Conservation (phyloP, 2,113 vertebrate genomes). For the Dromaius novaehollandiae region DNA sequence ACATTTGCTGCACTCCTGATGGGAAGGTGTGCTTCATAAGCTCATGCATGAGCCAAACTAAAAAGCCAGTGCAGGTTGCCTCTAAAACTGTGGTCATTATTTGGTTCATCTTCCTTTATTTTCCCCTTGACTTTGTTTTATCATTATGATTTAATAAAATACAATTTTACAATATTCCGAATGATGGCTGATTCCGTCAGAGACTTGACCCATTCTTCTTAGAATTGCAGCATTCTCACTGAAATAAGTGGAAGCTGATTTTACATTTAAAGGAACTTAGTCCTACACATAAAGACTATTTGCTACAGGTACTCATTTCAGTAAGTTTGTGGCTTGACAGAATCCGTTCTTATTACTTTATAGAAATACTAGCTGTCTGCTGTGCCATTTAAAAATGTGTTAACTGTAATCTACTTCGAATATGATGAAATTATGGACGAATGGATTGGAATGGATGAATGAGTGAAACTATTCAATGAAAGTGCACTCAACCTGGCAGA, state of each 20-base stretch:
- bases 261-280: neutral
- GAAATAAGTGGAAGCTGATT: neutral
- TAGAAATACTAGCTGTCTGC: neutral
- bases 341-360: neutral
- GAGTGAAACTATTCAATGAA: neutral
- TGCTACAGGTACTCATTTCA: neutral
- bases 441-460: constrained; percentile 1
- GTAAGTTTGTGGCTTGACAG: neutral
- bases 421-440: neutral
- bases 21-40: neutral
- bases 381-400: neutral
- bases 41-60: neutral
- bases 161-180: neutral
- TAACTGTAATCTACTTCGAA: neutral
- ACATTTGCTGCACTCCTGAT: neutral
- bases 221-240: neutral
- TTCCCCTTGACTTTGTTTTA: neutral
- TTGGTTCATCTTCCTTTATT: neutral
- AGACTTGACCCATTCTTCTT: neutral
- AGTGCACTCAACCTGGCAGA: neutral
- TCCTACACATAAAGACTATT: neutral
- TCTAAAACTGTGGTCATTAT: neutral
- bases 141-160: neutral
- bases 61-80: fast-evolving
- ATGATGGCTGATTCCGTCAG: neutral